These are phyloP conservation scores for Andrena chrysosceles DNA, from an alignment of 2,888 invertebrate species.

Conservation along the genomic window DNA sequence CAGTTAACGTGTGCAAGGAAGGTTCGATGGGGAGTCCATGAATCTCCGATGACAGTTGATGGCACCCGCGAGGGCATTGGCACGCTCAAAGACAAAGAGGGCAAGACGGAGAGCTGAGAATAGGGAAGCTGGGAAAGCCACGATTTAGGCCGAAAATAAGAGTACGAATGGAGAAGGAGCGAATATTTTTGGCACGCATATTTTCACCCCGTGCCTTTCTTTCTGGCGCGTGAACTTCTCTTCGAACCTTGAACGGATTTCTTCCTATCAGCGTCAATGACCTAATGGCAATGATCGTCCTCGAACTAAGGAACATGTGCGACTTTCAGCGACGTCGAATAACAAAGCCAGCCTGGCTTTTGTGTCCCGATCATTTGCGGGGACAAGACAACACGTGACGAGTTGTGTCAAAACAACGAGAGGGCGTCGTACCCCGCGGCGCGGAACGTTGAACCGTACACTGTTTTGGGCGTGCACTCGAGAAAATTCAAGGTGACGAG, in stretches of 20 bases:
- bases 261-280: conserved; percentile 19
- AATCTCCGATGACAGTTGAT: neutral
- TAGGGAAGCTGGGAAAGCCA: neutral
- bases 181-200: conserved; percentile 40
- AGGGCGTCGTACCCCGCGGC: conserved; percentile 53
- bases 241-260: neutral
- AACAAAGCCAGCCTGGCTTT: conserved; percentile 35
- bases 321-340: conserved; percentile 29
- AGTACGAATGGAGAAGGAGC: conserved; percentile 8
- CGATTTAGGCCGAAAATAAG: conserved; percentile 21
- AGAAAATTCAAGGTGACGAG: conserved; percentile 69
- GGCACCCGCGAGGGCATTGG: neutral
- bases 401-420: conserved; percentile 61
- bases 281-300: conserved; percentile 11
- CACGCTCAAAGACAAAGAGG: neutral
- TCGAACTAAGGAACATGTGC: conserved; percentile 20
- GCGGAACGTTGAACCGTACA: conserved; percentile 64
- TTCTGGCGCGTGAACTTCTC: conserved; percentile 18
- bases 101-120: neutral
- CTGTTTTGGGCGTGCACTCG: conserved; percentile 59
- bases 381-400: conserved; percentile 32
- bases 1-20: conserved; percentile 28
- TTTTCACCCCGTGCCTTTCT: neutral
- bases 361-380: conserved; percentile 41
- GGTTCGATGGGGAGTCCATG: neutral